Percentiles rank a stretch among this genome's conserved stretches.
Conservation (phyloP, 2,888 invertebrate genomes). For the Notodonta ziczac region DNA sequence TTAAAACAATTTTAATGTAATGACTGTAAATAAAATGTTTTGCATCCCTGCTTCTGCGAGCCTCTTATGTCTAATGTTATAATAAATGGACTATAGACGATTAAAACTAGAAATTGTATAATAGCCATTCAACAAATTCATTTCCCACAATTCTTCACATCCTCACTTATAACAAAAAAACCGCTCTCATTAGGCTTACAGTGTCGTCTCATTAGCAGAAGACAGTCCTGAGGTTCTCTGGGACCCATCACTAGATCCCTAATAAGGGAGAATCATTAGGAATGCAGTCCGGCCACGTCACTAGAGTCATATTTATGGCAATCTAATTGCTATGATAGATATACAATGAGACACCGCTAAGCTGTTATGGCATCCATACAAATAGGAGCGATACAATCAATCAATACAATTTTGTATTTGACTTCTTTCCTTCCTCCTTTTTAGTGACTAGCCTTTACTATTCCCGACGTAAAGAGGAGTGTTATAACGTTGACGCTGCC, state of each 20-base stretch:
- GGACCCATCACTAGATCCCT: slow-evolving; percentile 18
- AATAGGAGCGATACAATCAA: slow-evolving; percentile 14
- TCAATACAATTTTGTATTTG: slow-evolving; percentile 3
- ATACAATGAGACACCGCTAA: slow-evolving; percentile 43
- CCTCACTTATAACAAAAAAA: neutral
- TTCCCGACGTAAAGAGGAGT: too few species aligned
- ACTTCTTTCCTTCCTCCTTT: neutral
- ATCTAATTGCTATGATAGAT: slow-evolving; percentile 55
- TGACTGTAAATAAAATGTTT: too few species aligned
- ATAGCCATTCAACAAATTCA: neutral
- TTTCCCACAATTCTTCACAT: neutral
- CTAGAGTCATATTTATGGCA: slow-evolving; percentile 39
- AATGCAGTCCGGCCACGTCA: slow-evolving; percentile 51
- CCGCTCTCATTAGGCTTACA: slow-evolving; percentile 19
- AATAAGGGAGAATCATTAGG: slow-evolving; percentile 50
- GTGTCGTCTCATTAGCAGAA: slow-evolving; percentile 25
- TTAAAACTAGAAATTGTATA: too few species aligned
- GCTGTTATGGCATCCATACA: slow-evolving; percentile 24
- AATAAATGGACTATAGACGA: too few species aligned
- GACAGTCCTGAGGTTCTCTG: slow-evolving; percentile 25
- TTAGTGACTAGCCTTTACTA: too few species aligned
- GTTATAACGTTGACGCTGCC: too few species aligned
- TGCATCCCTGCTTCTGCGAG: too few species aligned
- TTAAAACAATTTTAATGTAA: too few species aligned
- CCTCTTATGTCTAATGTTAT: too few species aligned